Percentiles rank a stretch among this genome's conserved stretches.
These are phyloP conservation scores for Harpagifer antarcticus DNA, from an alignment of 2,797 vertebrate genomes.

Conservation along the genomic window DNA sequence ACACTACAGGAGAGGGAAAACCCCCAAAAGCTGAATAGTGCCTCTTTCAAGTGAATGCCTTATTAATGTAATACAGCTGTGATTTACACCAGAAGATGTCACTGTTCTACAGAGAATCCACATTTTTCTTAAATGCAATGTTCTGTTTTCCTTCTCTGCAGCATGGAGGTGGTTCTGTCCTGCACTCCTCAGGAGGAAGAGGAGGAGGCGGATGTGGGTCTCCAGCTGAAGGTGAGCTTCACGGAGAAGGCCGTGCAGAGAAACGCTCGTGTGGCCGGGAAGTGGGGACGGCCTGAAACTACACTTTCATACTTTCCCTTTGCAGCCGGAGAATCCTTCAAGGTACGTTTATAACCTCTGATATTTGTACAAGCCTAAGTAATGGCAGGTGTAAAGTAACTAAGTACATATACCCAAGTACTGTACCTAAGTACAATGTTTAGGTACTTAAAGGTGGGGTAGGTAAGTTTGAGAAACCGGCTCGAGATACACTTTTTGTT, in stretches of 20 bases:
- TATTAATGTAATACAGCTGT: neutral
- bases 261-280: slow-evolving; percentile 88
- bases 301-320: slow-evolving; percentile 93
- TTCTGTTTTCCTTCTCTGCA: slow-evolving; percentile 53
- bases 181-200: slow-evolving; percentile 83
- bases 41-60: neutral
- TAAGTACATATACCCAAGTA: no score
- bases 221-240: slow-evolving; percentile 90
- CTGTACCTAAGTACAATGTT: no score
- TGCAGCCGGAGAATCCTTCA: slow-evolving; percentile 89
- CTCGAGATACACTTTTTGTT: no score
- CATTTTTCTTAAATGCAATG: no score
- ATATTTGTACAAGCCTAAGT: neutral
- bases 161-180: slow-evolving; percentile 89
- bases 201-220: slow-evolving; percentile 85
- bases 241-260: slow-evolving; percentile 87
- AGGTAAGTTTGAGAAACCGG: no score
- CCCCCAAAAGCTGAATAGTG: no score
- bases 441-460: no score
- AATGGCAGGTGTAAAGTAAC: no score
- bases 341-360: slow-evolving; percentile 72
- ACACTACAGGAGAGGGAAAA: no score
- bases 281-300: slow-evolving; percentile 90
- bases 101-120: slow-evolving; percentile 26
- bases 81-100: slow-evolving; percentile 60